Conservation (phyloP, 2,888 invertebrate genomes). For the Empis livida region DNA sequence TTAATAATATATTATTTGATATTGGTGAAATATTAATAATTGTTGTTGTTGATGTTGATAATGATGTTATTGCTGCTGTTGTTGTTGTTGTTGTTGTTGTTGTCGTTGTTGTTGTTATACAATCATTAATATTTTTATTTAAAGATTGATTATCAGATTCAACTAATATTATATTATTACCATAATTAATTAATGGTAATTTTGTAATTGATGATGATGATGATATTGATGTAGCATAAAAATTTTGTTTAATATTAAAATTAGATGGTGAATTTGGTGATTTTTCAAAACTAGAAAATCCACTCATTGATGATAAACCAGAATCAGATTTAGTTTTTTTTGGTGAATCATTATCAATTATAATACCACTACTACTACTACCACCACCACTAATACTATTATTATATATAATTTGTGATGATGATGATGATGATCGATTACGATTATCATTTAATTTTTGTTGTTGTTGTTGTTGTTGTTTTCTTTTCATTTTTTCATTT, state of each 20-base stretch:
- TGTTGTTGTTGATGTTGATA: not conserved
- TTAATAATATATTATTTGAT: not conserved
- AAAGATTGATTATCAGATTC: not conserved
- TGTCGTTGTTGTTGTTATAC: not conserved
- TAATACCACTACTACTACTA: slow-evolving; percentile 3
- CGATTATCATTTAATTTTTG: not conserved
- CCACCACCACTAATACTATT: slow-evolving; percentile 22
- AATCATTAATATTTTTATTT: no score
- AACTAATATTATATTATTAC: not conserved
- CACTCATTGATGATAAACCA: slow-evolving; percentile 75
- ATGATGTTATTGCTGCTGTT: not conserved
- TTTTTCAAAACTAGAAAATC: slow-evolving; percentile 74
- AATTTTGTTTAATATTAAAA: not conserved
- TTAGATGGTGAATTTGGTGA: slow-evolving; percentile 59
- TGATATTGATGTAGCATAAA: not conserved
- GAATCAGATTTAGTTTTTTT: slow-evolving; percentile 63
- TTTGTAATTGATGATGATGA: not conserved
- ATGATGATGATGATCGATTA: slow-evolving; percentile 47
- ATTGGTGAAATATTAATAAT: not conserved
- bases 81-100: not conserved
- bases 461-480: slow-evolving; percentile 3
- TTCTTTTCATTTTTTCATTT: slow-evolving; percentile 9
- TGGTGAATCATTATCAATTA: slow-evolving; percentile 14
- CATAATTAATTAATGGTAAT: no score
- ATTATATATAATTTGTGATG: slow-evolving; percentile 49